Evolutionary conservation across 2,888 invertebrate species (phyloP), one percentile per base, ranked within the genome.

Genomic region (Formica aserva): DNA sequence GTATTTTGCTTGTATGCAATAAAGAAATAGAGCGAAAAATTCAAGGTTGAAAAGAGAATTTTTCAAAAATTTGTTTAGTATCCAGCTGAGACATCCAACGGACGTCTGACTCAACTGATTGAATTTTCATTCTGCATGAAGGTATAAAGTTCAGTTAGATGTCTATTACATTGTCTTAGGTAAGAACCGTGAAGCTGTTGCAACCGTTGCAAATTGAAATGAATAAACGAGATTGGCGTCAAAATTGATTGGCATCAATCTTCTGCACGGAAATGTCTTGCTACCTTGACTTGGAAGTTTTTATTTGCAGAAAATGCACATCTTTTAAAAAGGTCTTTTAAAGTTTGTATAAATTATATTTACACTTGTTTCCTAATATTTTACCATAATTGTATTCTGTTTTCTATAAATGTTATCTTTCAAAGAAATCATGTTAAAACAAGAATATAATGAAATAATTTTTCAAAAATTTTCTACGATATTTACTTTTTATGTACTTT

Each of bases 1-100:
- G 92, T 92, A 92, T 92, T 92, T 92, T 89, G 92, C 89, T 93
- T 93, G 90, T 90, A 92, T 91, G 91, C 90, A 93, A 93, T 92
- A 92, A 92, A 92, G 92, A 93, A 93, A 87, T 81, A 82, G 57
- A 62, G 35, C 78, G 77, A 55, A 82, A 35, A 45, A 76, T 60
- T 76, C 88, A 91, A 92, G 91, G 91, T 87, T 90, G 87, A 90
- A 92, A 92, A 15, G 6, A 52, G 52, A n/a, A 88, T 93, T 93
- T 91, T 93, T 91, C 82, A 66, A 81, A 88, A 86, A 89, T 77
- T 84, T 85, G 75, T 91, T 90, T 86, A 45, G 84, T 45, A 75
- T 71, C 18, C 57, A 38, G 29, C 32, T 32, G 66, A 52, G 9
- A 41, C n/a, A 35, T 55, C 9, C 6, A 3, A 9, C 45, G 29